Evolutionary conservation across 2,797 vertebrate species (phyloP), one percentile per base, ranked within the genome.

Genomic region (Euthynnus affinis): DNA sequence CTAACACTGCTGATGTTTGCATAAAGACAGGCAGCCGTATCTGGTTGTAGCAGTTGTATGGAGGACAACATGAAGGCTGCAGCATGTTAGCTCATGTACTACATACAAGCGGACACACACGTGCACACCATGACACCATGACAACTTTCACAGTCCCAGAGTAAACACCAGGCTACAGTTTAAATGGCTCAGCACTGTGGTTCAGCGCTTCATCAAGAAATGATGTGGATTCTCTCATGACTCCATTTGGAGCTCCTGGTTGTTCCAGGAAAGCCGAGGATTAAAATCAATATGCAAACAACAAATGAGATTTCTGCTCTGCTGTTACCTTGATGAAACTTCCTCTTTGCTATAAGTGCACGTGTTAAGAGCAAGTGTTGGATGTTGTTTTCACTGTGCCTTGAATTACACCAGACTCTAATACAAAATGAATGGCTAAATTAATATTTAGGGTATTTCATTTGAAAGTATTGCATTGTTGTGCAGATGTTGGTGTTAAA

Each of bases 251-350:
- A 49, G 49, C 82, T 22, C 20, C 10, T 37, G 32, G 68, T 48
- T 60, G 46, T 78, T 83, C 34, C 63, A 61, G 79, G 68, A 76
- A 79, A 69, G 71, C 65, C 27, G 9, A 67, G 61, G 51, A 56
- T 34, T 64, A 34, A 69, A 83, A 83, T 84, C 83, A 72, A 82
- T 90, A 78, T 44, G 44, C 56, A 59, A 37, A 51, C 14, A 51
- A 83, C n/a, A 58, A 57, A 63, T 59, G 0, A 27, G 22, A 5
- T 23, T 61, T 73, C 59, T 71, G 8, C 29, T 29, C 15, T 20
- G 10, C 0, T 3, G 7, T 74, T 56, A 60, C 74, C 48, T 63
- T 34, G 10, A 9, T 69, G 29, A 17, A 46, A 20, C 48, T 5
- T 48, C 29, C 40, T 66, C 40, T 61, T 49, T 71, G 27, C 9